Evolutionary conservation across 2,797 vertebrate genomes (phyloP).

Genomic region (Hozukius guyotensis): DNA sequence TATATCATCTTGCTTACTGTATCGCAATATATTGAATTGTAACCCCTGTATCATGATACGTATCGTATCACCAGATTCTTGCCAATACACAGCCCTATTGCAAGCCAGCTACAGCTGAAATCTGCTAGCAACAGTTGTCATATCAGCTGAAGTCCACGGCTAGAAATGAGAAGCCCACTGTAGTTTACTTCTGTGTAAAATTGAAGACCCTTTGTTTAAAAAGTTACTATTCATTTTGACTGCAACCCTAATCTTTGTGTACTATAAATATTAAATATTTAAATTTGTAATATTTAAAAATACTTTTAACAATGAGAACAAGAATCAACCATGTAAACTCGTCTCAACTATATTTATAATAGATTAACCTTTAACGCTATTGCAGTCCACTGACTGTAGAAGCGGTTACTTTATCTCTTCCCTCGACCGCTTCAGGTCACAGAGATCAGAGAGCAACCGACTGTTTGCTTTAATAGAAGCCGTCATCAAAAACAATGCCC

Average conservation of each 20-base stretch:
- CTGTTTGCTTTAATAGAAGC: conserved; percentile 9
- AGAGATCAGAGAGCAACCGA: conserved; percentile 20
- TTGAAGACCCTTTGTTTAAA: not conserved
- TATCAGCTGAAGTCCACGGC: not conserved
- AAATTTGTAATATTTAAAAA: not conserved
- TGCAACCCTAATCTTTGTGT: not conserved
- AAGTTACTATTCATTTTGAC: not conserved
- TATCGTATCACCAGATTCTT: too few species aligned
- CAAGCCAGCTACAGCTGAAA: too few species aligned
- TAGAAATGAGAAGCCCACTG: not conserved
- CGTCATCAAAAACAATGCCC: conserved; percentile 34
- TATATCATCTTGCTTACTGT: too few species aligned
- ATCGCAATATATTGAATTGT: too few species aligned
- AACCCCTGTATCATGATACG: too few species aligned
- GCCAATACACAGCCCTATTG: too few species aligned
- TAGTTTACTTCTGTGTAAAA: too few species aligned
- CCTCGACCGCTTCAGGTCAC: not conserved
- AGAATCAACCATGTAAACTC: not conserved
- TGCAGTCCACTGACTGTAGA: not conserved
- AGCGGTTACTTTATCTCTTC: conserved; percentile 1
- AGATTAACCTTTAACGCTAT: not conserved
- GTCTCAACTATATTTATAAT: not conserved
- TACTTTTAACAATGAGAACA: not conserved
- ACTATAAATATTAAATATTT: not conserved
- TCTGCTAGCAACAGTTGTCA: not conserved